Conservation (phyloP, 2,797 vertebrate species). For the Geotrypetes seraphini region DNA sequence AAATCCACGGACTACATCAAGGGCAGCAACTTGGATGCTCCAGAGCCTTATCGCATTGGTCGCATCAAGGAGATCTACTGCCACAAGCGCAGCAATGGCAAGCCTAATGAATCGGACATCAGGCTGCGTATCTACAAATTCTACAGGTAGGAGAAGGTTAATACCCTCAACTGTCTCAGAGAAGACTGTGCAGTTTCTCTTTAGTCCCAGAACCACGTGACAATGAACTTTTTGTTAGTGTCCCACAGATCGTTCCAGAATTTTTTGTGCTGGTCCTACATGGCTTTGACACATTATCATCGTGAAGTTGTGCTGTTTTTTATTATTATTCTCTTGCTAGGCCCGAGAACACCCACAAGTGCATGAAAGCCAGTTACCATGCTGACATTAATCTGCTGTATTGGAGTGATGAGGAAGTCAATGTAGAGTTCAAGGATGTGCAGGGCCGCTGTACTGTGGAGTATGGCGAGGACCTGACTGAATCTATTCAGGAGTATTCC, state of each 20-base stretch:
- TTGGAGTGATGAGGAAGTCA: constrained; percentile 88
- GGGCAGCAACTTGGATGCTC: constrained; percentile 87
- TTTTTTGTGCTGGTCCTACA: too few relatives aligned
- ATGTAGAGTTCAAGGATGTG: constrained; percentile 65
- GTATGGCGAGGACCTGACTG: constrained; percentile 78
- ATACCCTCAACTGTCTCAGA: too few relatives aligned
- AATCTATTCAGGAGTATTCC: constrained; percentile 77
- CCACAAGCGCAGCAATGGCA: constrained; percentile 69
- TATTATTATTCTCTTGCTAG: constrained; percentile 41
- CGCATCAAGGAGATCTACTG: constrained; percentile 88
- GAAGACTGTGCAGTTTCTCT: too few relatives aligned
- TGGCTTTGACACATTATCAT: too few relatives aligned
- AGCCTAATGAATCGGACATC: constrained; percentile 68
- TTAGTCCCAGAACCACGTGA: too few relatives aligned
- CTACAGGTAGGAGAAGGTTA: constrained; percentile 83
- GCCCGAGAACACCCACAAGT: constrained; percentile 91
- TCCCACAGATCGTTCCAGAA: too few relatives aligned
- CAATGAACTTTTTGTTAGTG: too few relatives aligned
- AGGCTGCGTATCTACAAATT: constrained; percentile 81
- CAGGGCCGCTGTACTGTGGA: constrained; percentile 80
- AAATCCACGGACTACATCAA: constrained; percentile 96
- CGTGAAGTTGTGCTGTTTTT: too few relatives aligned
- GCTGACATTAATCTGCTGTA: constrained; percentile 89
- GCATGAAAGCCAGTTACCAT: constrained; percentile 77
- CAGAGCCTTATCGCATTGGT: constrained; percentile 77